phyloP scores from a whole-genome alignment of 1,140 invertebrate genomes.

The Pararge aegeria region DNA sequence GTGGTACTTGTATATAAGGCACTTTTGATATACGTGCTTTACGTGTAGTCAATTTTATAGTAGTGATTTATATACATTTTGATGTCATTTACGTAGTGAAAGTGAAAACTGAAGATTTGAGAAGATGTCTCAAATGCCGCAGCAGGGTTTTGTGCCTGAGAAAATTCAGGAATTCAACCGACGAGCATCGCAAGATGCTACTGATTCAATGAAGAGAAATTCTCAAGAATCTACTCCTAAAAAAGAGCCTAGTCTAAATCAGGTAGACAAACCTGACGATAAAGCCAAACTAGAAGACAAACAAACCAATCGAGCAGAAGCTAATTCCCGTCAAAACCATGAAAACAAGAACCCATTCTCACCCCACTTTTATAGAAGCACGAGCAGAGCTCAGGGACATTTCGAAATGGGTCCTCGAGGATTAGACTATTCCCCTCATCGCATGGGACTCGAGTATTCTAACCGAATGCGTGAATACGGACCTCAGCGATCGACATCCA shows the following conservation, averaged over 20 bases:
- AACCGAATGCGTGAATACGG: slow-evolving; percentile 63
- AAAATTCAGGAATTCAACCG: slow-evolving; percentile 73
- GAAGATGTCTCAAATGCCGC: slow-evolving; percentile 69
- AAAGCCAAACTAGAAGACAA: slow-evolving; percentile 2
- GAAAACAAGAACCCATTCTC: slow-evolving; percentile 69
- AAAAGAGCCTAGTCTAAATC: slow-evolving; percentile 50
- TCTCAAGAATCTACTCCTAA: slow-evolving; percentile 46
- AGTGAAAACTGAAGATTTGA: not conserved
- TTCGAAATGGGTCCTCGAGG: slow-evolving; percentile 77
- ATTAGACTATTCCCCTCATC: slow-evolving; percentile 73
- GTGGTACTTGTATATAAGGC: slow-evolving; percentile 27
- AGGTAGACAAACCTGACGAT: slow-evolving; percentile 43
- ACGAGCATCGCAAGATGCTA: slow-evolving; percentile 59
- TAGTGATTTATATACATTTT: slow-evolving; percentile 49
- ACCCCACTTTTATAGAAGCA: slow-evolving; percentile 56
- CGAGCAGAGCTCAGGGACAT: slow-evolving; percentile 62
- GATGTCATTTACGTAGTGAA: slow-evolving; percentile 53
- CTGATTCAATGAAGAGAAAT: slow-evolving; percentile 42
- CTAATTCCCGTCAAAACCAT: slow-evolving; percentile 40
- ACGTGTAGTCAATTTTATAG: slow-evolving; percentile 56
- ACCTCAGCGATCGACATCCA: slow-evolving; percentile 71
- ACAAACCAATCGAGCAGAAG: slow-evolving; percentile 20
- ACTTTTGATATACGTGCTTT: slow-evolving; percentile 53
- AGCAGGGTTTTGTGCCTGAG: slow-evolving; percentile 71
- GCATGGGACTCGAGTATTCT: slow-evolving; percentile 65